Percentiles rank a stretch among this genome's conserved stretches.
phyloP scores from a whole-genome alignment of 1,140 invertebrate genomes.

The Sycobia sp. region DNA sequence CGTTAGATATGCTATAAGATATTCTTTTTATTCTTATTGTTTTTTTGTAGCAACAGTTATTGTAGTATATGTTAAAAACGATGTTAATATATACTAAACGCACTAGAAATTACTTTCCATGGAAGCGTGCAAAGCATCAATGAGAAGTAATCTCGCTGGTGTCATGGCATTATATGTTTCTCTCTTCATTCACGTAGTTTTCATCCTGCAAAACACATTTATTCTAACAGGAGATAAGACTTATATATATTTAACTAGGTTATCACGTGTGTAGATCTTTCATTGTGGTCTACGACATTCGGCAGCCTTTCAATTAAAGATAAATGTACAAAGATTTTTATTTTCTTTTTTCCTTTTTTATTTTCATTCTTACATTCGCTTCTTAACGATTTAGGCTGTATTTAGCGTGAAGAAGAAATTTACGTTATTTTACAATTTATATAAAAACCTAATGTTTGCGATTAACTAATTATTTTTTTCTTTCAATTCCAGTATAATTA shows the following conservation, averaged over 20 bases:
- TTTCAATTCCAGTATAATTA: no score
- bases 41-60: conserved; percentile 14
- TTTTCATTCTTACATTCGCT: neutral
- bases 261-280: conserved; percentile 26
- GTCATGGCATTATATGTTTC: conserved; percentile 12
- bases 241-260: conserved; percentile 30
- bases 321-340: conserved; percentile 22
- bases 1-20: conserved; percentile 32
- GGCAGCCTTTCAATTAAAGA: conserved; percentile 30
- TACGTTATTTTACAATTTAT: neutral
- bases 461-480: no score
- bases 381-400: neutral
- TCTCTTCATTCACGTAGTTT: neutral
- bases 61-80: conserved; percentile 23
- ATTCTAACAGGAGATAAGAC: conserved; percentile 14
- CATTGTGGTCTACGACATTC: conserved; percentile 6
- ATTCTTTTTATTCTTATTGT: conserved; percentile 25
- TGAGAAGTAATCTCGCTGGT: conserved; percentile 27
- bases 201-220: conserved; percentile 11
- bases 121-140: conserved; percentile 10
- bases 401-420: conserved; percentile 1
- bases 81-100: conserved; percentile 20
- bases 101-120: conserved; percentile 26
- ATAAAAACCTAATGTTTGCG: no score
- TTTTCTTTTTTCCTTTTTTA: neutral